These are phyloP conservation scores for Toxotes lorentzi DNA, from an alignment of 2,797 vertebrate genomes.

Conservation along the genomic window DNA sequence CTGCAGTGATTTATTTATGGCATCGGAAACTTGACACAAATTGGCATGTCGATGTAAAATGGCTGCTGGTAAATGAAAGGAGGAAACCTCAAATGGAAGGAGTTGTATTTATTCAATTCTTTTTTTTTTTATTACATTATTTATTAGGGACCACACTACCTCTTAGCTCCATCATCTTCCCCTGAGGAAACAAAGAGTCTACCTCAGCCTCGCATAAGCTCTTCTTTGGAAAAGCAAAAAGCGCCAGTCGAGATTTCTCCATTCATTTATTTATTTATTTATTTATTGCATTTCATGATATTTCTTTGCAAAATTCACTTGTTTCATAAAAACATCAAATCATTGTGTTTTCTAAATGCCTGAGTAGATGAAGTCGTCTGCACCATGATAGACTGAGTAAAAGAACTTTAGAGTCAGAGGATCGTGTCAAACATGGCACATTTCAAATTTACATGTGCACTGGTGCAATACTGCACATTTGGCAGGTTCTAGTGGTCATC, in stretches of 20 bases:
- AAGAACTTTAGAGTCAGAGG: neutral
- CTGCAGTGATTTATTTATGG: constrained; percentile 47
- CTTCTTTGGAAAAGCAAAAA: constrained; percentile 73
- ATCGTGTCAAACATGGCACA: neutral
- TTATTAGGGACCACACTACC: constrained; percentile 43
- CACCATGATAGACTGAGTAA: neutral
- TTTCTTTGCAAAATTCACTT: constrained; percentile 20
- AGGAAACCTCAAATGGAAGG: constrained; percentile 32
- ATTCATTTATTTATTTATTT: too few relatives aligned
- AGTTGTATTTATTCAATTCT: constrained; percentile 57
- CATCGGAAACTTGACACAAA: constrained; percentile 49
- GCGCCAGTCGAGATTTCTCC: constrained; percentile 36
- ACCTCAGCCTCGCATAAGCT: constrained; percentile 45
- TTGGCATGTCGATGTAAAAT: constrained; percentile 49
- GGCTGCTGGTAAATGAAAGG: constrained; percentile 46
- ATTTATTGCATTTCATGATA: constrained; percentile 34
- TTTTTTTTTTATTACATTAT: constrained; percentile 56
- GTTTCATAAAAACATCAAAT: constrained; percentile 25
- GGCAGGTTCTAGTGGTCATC: neutral
- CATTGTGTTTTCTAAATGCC: constrained; percentile 46
- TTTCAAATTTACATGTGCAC: constrained; percentile 8
- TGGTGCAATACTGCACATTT: neutral
- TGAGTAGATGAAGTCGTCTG: constrained; percentile 58
- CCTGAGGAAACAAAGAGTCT: constrained; percentile 5
- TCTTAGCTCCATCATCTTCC: constrained; percentile 41